Base-by-base conservation (phyloP, 2,888 invertebrate species). In the Neoscelio sp. region DNA sequence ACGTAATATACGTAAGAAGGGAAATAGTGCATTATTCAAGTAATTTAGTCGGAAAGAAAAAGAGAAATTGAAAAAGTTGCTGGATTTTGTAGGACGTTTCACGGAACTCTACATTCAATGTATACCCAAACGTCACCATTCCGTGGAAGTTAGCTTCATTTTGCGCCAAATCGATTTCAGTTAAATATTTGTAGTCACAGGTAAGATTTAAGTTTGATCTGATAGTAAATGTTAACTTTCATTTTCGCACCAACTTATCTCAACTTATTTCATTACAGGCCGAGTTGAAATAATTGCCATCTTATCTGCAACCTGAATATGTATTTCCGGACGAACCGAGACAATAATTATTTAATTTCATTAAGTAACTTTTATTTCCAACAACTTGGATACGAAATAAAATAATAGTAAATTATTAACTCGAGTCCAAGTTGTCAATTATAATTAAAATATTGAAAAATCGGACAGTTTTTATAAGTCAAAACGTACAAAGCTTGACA, bases 51-150 rank as follows among this genome's bases (percentile, higher is more conserved):
- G 13, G 13, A 20, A 48, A 48, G 28, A 26, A 23, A 23, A 35
- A n/a, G 54, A 35, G 38, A 38, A 54, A 54, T 54, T 54, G 54
- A 35, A 54, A 54, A 54, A 54, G 54, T 54, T 54, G 35, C 7
- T 10, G 38, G 20, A 10, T 54, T 54, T 38, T 54, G 35, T 54
- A 38, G 54, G 38, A 30, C 50, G 33, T 52, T 52, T n/a, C n/a
- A 20, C 54, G 38, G 10, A 54, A 54, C 35, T 54, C 38, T 1
- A 20, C 54, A 23, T 35, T 54, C 8, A 54, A 35, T 54, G 28
- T 48, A 38, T 54, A 35, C 54, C 35, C 35, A 17, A 4, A 1
- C 28, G 52, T n/a, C 12, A 12, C 4, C 3, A 23, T 6, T 3
- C 6, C 6, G 23, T 23, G 2, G 13, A 35, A 52, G 18, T 54